Evolutionary conservation across 2,113 vertebrate genomes (phyloP), one percentile per base, ranked within the genome.

Genomic region (Pituophis catenifer): DNA sequence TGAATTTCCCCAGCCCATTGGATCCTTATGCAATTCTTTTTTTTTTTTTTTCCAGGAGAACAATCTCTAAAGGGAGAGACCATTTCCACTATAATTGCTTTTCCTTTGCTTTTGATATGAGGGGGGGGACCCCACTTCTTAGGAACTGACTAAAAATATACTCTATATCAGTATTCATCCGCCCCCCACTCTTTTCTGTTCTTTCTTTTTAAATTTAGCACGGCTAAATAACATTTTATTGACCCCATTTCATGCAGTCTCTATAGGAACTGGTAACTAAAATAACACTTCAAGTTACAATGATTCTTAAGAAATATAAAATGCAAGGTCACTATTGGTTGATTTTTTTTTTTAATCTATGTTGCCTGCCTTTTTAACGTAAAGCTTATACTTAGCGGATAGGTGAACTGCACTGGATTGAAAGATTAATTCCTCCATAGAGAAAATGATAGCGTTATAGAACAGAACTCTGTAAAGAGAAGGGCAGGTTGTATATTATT

Each of bases 261-360:
- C 59, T 94, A 26, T 2, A 0, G 59, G 86, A 91, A 91, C 91
- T 48, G 90, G 48, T 91, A 94, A 23, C 6, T 89, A 29, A 94
- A 96, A 92, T 86, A 86, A 55, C 1, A 90, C 89, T 94, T 94
- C 94, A 95, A 95, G 94, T 2, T 5, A 92, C 95, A 95, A 2
- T 21, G 58, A 65, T 59, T 91, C 52, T 38, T 0, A 89, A 75
- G 94, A 95, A 54, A 62, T 95, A 94, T 53, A 89, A 38, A 89
- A 8, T 88, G 50, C 57, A 92, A 38, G 53, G 44, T 0, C 7
- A 89, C 10, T 55, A 57, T 48, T 70, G 94, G 62, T 15, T 23
- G 91, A 50, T 87, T 44, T 44, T 88, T 86, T 33, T 75, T 15
- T 19, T 1, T 0, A 48, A 58, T 29, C 88, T 3, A 62, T 65